Conservation (phyloP, 2,888 invertebrate genomes). For the Aromia moschata region DNA sequence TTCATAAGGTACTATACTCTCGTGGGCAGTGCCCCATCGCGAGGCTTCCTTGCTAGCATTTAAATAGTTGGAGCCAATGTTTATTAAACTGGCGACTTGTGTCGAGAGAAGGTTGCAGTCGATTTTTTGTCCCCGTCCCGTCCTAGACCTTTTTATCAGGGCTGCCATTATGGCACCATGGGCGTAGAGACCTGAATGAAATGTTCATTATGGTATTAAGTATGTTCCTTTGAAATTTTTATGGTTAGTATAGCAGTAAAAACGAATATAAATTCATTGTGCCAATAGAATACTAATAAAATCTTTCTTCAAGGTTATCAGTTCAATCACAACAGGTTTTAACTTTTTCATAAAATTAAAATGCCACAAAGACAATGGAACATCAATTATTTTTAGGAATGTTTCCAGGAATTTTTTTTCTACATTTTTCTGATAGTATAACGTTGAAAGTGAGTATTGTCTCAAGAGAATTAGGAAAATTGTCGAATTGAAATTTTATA, state of each 20-base stretch:
- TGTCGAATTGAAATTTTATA: too few species aligned
- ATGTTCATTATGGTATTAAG: conserved; percentile 8
- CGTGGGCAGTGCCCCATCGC: conserved; percentile 93
- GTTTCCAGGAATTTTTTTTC: too few species aligned
- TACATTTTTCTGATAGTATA: too few species aligned
- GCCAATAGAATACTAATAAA: too few species aligned
- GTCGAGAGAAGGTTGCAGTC: conserved; percentile 94
- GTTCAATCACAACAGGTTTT: too few species aligned
- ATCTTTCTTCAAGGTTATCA: too few species aligned
- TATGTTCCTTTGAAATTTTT: too few species aligned
- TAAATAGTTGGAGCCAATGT: conserved; percentile 89
- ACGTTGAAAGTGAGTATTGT: too few species aligned
- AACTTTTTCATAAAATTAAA: too few species aligned
- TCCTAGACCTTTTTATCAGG: conserved; percentile 77
- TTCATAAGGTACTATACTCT: conserved; percentile 94
- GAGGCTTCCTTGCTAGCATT: conserved; percentile 82
- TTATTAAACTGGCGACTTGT: conserved; percentile 88
- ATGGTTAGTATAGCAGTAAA: background rate
- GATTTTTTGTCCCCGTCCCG: conserved; percentile 89
- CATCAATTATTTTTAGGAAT: too few species aligned
- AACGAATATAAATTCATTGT: background rate
- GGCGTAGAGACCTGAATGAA: conserved; percentile 76
- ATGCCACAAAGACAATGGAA: too few species aligned
- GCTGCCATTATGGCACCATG: conserved; percentile 96
- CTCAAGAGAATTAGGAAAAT: too few species aligned